Percentiles rank a stretch among this genome's conserved stretches.
Conservation (phyloP, 2,797 vertebrate genomes). For the Pristis pectinata region DNA sequence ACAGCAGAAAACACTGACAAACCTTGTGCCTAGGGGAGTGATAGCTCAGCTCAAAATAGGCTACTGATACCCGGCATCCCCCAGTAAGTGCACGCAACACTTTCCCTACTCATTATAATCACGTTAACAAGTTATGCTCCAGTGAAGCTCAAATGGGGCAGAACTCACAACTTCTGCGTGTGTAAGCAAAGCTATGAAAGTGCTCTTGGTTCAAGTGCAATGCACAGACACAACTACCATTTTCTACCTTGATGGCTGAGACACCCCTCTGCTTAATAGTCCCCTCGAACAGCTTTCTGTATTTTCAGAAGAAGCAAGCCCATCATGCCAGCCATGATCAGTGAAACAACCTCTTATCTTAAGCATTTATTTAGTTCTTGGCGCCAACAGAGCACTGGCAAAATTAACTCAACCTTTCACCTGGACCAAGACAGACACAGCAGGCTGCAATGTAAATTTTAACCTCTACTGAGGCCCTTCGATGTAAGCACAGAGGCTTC, state of each 20-base stretch:
- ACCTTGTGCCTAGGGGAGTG: not conserved
- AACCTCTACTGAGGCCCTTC: not conserved
- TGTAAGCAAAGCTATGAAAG: constrained; percentile 1
- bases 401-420: not conserved
- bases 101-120: constrained; percentile 13
- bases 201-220: not conserved
- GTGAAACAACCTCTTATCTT: not conserved
- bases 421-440: constrained; percentile 5
- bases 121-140: constrained; percentile 30
- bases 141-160: not conserved
- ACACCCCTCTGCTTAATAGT: not conserved
- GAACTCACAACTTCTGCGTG: not conserved
- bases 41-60: not conserved
- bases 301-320: not conserved
- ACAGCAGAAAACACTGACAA: not conserved
- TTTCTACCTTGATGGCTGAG: not conserved
- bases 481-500: not conserved
- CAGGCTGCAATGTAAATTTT: constrained; percentile 4
- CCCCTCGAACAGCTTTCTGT: not conserved
- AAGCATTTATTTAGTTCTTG: not conserved
- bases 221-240: no score
- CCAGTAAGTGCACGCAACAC: not conserved
- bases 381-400: not conserved
- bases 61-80: not conserved
- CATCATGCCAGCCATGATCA: not conserved